Evolutionary conservation across 2,113 vertebrate genomes (phyloP), one percentile per base, ranked within the genome.

Genomic region (Castor canadensis): DNA sequence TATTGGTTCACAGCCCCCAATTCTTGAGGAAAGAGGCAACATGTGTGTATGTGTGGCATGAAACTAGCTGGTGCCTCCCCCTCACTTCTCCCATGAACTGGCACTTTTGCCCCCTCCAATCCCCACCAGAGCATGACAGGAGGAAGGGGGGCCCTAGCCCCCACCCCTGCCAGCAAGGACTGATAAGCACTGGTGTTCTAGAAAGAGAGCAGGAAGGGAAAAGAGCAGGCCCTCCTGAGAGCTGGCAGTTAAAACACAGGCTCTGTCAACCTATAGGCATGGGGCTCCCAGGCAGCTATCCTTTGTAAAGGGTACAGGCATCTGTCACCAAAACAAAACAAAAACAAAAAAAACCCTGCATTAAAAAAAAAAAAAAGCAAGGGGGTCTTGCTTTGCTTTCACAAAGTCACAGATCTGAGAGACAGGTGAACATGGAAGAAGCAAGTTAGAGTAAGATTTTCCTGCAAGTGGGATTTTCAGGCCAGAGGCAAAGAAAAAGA

Each of bases 141-240:
- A 90, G 40, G 95, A 91, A 95, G 54, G 92, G 95, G 38, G 69
- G 84, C 52, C 30, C 47, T 4, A 11, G 54, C 5, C 49, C 69
- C 40, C 17, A 11, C 0, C 54, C 0, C 22, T 4, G 81, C 71
- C 52, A 52, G 64, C 32, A 9, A 96, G 52, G 84, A 93, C 0
- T 9, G 5, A 15, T 80, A 87, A 93, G 94, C 73, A 54, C 15
- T 32, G 58, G 10, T n/a, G 72, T 79, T 97, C 96, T 64, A 62
- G 91, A 66, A 96, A 93, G 83, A 87, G n/a, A 19, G 52, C 86
- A 87, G n/a, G 38, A 9, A 97, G 87, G 96, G 92, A 96, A 95
- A 93, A 97, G 97, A 98, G 93, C 95, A 95, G 88, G 95, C 3
- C 24, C 95, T 97, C 64, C 81, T 73, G 93, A 93, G 96, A 96